Conservation (phyloP, 2,888 invertebrate species). For the Dynastes hyllus region DNA sequence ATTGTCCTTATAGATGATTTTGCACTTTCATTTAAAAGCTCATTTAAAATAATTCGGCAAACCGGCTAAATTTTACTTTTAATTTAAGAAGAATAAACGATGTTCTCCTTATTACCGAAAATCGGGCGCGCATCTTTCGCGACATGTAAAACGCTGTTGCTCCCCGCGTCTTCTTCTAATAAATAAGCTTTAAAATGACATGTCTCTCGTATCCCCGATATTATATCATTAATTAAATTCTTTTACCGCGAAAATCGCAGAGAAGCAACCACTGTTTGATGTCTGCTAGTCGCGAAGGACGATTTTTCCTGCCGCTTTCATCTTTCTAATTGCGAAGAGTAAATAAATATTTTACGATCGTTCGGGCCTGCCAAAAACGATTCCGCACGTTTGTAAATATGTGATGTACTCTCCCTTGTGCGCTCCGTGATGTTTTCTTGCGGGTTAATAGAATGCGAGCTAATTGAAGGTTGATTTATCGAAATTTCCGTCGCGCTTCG, state of each 20-base stretch:
- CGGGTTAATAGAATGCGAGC: slow-evolving; percentile 23
- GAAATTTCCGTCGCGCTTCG: slow-evolving; percentile 13
- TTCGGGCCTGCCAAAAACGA: slow-evolving; percentile 20
- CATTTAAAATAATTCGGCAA: no score
- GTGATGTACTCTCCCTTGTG: not conserved
- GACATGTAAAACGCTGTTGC: not conserved
- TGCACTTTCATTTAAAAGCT: no score
- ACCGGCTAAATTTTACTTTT: no score
- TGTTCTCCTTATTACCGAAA: not conserved
- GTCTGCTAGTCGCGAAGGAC: not conserved
- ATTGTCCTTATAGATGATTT: no score
- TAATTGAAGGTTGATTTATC: slow-evolving; percentile 28
- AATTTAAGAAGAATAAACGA: no score
- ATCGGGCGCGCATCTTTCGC: not conserved
- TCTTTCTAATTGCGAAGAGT: slow-evolving; percentile 27
- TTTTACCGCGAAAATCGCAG: slow-evolving; percentile 1
- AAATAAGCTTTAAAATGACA: not conserved
- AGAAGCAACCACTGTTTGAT: slow-evolving; percentile 14
- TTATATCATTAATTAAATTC: not conserved
- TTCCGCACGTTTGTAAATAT: not conserved
- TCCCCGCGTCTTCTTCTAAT: not conserved
- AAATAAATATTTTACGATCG: slow-evolving; percentile 36
- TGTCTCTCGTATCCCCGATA: not conserved
- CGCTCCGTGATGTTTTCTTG: not conserved
- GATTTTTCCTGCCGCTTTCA: slow-evolving; percentile 10